Evolutionary conservation across 2,888 invertebrate genomes (phyloP).

Genomic region (Temnothorax ravouxi): DNA sequence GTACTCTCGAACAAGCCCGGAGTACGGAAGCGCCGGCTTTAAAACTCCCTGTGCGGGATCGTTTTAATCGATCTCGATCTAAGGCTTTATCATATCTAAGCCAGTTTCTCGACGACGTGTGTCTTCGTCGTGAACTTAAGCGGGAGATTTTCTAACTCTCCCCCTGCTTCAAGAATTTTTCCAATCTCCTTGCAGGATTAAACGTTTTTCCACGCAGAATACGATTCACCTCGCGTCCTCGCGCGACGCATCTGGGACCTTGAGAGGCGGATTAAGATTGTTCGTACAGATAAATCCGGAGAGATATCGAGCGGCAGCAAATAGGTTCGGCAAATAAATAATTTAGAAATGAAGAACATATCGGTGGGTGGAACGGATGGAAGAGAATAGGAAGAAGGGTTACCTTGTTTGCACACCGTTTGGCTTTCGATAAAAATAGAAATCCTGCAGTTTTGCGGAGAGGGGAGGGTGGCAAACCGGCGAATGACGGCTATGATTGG

Average conservation of each 20-base stretch:
- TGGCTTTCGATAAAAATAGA: constrained; percentile 62
- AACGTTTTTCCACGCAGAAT: constrained; percentile 68
- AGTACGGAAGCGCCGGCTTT: constrained; percentile 20
- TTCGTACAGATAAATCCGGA: constrained; percentile 64
- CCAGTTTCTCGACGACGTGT: constrained; percentile 39
- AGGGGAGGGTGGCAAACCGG: constrained; percentile 55
- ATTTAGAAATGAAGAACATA: constrained; percentile 69
- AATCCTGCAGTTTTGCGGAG: constrained; percentile 65
- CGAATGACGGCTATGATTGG: constrained; percentile 47
- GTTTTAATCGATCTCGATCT: constrained; percentile 51
- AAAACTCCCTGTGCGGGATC: constrained; percentile 14
- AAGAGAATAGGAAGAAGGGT: not conserved
- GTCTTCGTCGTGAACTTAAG: constrained; percentile 38
- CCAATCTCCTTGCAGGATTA: constrained; percentile 75
- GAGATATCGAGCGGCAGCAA: constrained; percentile 61
- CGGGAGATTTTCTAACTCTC: constrained; percentile 11
- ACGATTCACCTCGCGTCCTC: constrained; percentile 60
- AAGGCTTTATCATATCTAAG: constrained; percentile 47
- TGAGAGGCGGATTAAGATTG: constrained; percentile 66
- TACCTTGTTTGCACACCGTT: constrained; percentile 13
- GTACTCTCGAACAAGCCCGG: not conserved
- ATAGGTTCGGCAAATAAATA: constrained; percentile 75
- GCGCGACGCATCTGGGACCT: constrained; percentile 46
- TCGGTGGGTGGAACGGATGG: not conserved
- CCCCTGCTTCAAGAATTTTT: constrained; percentile 61